Conservation (phyloP, 2,113 vertebrate genomes). For the Thamnophis sirtalis region DNA sequence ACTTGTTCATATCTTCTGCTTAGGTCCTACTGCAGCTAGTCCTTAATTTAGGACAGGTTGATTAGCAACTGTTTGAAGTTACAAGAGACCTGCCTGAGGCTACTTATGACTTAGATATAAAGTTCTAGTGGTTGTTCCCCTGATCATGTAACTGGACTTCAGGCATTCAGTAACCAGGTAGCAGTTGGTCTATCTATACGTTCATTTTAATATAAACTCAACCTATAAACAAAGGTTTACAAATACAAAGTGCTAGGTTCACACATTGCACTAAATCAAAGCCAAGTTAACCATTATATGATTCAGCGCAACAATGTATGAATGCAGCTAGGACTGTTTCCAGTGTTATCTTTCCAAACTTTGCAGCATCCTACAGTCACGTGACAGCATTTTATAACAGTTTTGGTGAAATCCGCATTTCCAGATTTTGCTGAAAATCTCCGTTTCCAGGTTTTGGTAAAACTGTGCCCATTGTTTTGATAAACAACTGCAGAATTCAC, state of each 20-base stretch:
- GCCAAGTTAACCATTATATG: not conserved
- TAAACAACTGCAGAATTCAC: not conserved
- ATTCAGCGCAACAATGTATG: not conserved
- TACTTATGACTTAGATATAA: not conserved
- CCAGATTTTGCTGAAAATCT: too few relatives aligned
- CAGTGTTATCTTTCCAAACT: too few relatives aligned
- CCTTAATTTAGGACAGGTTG: not conserved
- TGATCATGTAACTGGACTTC: not conserved
- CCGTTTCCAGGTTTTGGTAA: not conserved
- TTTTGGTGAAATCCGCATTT: not conserved
- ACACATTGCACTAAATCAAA: not conserved
- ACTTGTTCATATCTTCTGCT: not conserved
- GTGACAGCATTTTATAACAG: not conserved
- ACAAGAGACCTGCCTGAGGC: not conserved
- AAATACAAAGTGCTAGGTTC: not conserved
- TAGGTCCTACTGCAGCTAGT: not conserved
- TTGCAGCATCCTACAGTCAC: not conserved
- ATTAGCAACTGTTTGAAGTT: not conserved
- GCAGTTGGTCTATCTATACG: not conserved
- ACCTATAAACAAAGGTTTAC: not conserved
- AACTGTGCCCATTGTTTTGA: not conserved
- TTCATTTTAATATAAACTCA: not conserved
- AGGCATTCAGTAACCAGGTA: not conserved
- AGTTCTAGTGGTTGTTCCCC: not conserved
- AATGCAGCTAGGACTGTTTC: not conserved